Conservation (phyloP, 2,888 invertebrate species). For the Netelia inedita region DNA sequence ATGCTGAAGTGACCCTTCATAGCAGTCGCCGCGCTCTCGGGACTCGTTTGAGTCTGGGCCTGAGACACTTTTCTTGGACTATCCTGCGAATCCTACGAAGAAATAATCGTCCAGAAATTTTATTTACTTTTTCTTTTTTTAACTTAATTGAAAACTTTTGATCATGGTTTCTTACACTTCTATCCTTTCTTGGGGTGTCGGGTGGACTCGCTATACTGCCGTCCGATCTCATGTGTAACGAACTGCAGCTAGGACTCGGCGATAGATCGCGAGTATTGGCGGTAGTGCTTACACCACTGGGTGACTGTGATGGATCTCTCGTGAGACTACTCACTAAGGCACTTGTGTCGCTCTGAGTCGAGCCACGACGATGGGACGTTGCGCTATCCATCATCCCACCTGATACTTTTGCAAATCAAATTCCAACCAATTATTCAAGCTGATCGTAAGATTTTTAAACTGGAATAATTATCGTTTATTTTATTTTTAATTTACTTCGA, state of each 20-base stretch:
- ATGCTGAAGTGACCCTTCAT: conserved; percentile 88
- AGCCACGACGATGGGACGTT: conserved; percentile 86
- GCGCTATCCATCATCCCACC: conserved; percentile 84
- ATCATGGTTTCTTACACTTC: conserved; percentile 72
- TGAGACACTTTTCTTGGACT: conserved; percentile 84
- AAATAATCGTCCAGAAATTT: background rate
- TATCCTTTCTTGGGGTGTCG: conserved; percentile 85
- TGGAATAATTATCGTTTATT: background rate
- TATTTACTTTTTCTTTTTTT: background rate
- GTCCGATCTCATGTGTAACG: conserved; percentile 86
- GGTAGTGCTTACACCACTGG: conserved; percentile 85
- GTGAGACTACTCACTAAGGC: conserved; percentile 88
- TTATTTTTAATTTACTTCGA: background rate
- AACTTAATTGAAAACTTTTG: background rate
- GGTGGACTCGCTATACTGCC: conserved; percentile 85
- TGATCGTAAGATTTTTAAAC: background rate
- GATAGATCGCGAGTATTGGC: conserved; percentile 86
- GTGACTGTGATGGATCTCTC: conserved; percentile 88
- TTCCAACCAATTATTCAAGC: background rate
- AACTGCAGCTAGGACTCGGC: conserved; percentile 87
- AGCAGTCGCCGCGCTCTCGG: conserved; percentile 83
- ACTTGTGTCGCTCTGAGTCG: conserved; percentile 88
- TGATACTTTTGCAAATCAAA: conserved; percentile 80
- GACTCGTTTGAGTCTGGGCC: conserved; percentile 87
- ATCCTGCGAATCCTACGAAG: conserved; percentile 80